phyloP scores from a whole-genome alignment of 2,888 invertebrate species.

The Daptonema setosum region DNA sequence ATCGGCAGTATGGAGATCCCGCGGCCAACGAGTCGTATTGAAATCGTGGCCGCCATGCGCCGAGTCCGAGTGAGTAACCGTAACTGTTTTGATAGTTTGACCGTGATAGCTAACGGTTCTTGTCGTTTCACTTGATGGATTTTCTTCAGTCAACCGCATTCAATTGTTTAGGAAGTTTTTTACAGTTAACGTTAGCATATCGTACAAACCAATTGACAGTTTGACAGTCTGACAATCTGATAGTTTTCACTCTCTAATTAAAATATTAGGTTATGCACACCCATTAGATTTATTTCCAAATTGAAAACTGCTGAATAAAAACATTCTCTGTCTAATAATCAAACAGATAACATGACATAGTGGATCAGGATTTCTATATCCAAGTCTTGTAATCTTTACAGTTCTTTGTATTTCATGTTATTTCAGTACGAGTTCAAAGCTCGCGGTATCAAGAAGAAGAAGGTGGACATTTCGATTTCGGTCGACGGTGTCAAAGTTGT shows the following conservation, averaged over 20 bases:
- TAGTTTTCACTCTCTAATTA: no score
- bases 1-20: constrained; percentile 94
- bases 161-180: not conserved
- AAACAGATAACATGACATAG: no score
- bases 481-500: constrained; percentile 74
- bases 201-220: no score
- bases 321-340: no score
- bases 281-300: no score
- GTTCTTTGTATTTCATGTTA: not conserved
- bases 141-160: not conserved
- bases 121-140: not conserved
- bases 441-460: constrained; percentile 86
- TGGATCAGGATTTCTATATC: no score
- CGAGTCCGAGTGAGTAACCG: constrained; percentile 54
- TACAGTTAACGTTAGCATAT: no score
- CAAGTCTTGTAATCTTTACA: no score
- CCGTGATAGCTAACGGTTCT: not conserved
- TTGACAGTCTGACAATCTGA: no score
- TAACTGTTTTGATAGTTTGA: no score
- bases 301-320: no score
- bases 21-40: constrained; percentile 77
- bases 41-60: constrained; percentile 97
- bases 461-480: constrained; percentile 78
- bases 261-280: no score
- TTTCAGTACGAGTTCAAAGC: constrained; percentile 91